Conservation (phyloP, 1,140 invertebrate species). For the Protaetia brevitarsis region DNA sequence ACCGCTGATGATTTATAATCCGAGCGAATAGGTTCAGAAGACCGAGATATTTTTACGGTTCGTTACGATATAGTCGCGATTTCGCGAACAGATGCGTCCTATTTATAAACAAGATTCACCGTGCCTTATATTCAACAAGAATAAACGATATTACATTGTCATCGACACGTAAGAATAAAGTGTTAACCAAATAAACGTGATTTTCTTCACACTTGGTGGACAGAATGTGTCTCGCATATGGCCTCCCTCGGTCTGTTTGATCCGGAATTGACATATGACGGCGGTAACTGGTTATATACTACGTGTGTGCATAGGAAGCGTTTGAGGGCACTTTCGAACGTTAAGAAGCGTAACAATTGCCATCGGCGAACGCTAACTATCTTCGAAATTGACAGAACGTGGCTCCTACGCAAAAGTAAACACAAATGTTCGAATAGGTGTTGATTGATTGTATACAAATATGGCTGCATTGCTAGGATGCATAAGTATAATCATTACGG, state of each 20-base stretch:
- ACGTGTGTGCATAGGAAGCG: conserved; percentile 1
- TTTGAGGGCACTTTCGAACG: neutral
- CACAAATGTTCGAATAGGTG: neutral
- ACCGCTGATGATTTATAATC: neutral
- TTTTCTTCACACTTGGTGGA: conserved; percentile 17
- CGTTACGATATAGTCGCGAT: neutral
- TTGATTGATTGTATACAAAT: conserved; percentile 9
- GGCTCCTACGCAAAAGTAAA: neutral
- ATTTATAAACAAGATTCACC: neutral
- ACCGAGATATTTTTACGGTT: conserved; percentile 9
- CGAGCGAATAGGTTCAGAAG: neutral
- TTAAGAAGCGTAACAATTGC: conserved; percentile 1
- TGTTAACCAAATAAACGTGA: conserved; percentile 18
- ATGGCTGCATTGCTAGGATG: neutral
- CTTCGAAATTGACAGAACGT: conserved; percentile 3
- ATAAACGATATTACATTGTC: conserved; percentile 15
- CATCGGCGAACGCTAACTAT: neutral
- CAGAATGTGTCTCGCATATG: conserved; percentile 7
- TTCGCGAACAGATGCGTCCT: neutral
- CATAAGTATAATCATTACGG: too few relatives aligned
- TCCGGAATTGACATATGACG: conserved; percentile 12
- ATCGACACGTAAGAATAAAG: neutral
- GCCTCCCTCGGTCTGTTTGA: conserved; percentile 4
- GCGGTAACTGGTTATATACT: neutral
- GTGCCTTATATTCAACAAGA: conserved; percentile 6